These are phyloP conservation scores for Harpalus rubripes DNA, from an alignment of 2,888 invertebrate genomes.

Conservation along the genomic window DNA sequence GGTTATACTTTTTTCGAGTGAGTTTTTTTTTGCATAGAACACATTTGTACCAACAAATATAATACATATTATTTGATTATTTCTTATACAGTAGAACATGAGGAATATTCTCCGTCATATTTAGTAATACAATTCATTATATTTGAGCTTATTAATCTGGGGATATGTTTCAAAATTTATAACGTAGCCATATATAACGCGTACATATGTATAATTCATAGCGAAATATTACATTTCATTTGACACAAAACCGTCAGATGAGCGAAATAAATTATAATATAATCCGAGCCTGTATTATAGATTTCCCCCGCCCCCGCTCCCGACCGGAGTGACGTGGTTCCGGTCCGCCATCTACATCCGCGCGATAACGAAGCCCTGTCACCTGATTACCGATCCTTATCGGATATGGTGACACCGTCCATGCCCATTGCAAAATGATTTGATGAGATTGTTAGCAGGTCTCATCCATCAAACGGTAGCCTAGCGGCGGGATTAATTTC, in stretches of 20 bases:
- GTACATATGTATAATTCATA: not conserved
- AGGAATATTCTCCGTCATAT: not conserved
- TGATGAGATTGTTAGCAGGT: conserved; percentile 62
- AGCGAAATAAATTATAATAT: conserved; percentile 21
- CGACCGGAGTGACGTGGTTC: conserved; percentile 41
- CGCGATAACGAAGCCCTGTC: conserved; percentile 65
- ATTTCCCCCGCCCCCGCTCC: not conserved
- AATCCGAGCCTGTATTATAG: conserved; percentile 27
- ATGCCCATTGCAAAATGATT: conserved; percentile 57
- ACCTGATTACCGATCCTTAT: conserved; percentile 66
- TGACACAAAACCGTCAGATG: conserved; percentile 1
- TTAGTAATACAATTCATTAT: not conserved
- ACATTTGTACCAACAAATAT: too few species aligned
- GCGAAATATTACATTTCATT: not conserved
- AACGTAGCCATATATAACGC: not conserved
- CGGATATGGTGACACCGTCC: conserved; percentile 62
- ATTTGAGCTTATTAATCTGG: not conserved
- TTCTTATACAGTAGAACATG: too few species aligned
- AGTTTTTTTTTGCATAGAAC: too few species aligned
- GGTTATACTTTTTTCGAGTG: too few species aligned
- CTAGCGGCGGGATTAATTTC: conserved; percentile 57
- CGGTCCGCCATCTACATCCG: conserved; percentile 64
- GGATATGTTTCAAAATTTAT: not conserved
- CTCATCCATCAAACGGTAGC: conserved; percentile 60
- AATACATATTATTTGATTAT: too few species aligned